phyloP scores from a whole-genome alignment of 2,888 invertebrate species.

The Spisula solida region DNA sequence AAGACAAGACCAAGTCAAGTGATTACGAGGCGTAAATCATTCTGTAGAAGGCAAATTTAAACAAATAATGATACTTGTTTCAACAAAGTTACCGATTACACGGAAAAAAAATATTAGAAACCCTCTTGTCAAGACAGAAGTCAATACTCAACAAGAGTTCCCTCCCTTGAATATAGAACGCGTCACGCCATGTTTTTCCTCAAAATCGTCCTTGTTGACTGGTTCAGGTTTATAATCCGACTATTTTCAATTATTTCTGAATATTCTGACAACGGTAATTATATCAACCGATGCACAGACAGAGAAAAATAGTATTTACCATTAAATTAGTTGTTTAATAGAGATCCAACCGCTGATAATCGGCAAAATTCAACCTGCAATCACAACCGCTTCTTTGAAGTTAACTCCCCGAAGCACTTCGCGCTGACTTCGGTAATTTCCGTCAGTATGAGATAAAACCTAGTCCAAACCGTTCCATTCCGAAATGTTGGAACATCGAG shows the following conservation, averaged over 20 bases:
- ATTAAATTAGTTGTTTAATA: background rate
- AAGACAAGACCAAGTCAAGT: no score
- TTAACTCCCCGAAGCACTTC: background rate
- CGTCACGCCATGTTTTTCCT: slow-evolving; percentile 73
- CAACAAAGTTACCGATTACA: background rate
- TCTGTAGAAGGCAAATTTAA: background rate
- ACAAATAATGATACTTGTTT: background rate
- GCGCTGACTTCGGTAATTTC: background rate
- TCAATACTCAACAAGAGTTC: slow-evolving; percentile 34
- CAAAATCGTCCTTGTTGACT: slow-evolving; percentile 65
- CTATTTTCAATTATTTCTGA: slow-evolving; percentile 19
- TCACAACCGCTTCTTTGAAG: background rate
- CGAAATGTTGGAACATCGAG: no score
- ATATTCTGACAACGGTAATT: background rate
- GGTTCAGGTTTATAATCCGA: slow-evolving; percentile 56
- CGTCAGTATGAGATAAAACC: background rate
- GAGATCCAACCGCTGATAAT: background rate
- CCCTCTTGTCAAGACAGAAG: no score
- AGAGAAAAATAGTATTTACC: slow-evolving; percentile 48
- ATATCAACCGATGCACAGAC: background rate
- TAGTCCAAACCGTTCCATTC: background rate
- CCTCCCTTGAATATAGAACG: slow-evolving; percentile 68
- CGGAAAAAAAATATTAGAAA: background rate
- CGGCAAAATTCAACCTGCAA: background rate
- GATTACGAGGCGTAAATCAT: no score